Base-by-base conservation (phyloP, 2,888 invertebrate genomes). In the Cataglyphis albicans region DNA sequence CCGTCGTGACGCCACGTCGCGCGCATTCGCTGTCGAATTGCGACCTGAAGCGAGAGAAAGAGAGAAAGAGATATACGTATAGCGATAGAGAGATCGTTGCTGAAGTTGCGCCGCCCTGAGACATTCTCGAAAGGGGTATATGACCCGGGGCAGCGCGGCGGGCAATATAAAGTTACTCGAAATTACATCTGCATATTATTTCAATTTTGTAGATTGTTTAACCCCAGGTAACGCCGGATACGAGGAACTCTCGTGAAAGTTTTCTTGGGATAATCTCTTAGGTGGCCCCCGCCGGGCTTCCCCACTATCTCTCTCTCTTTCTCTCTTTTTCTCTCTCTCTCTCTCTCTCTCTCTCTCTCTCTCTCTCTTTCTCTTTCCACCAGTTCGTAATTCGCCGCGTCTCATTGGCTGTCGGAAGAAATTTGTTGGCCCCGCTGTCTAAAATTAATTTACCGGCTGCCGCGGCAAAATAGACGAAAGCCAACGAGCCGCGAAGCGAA, bases 101-200 rank as follows among this genome's bases (percentile, higher is more conserved):
- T 72, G 81, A 89, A 89, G 80, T 89, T 89, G 67, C 55, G 84
- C 57, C 89, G 86, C 85, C 84, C 72, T 82, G 89, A 87, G 89
- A 88, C 86, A 87, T 82, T 84, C 72, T 86, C 64, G 85, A 81
- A 83, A 76, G 83, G 81, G 81, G 80, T 75, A 70, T 52, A 52
- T 61, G 74, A 72, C 72, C 82, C 59, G 81, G 52, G 72, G 70
- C 81, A 70, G 78, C 65, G 15, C 84, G 84, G 82, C 52, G 81
- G 82, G 73, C 81, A 86, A 92, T 91, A 91, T 91, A 91, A 92
- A 92, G 91, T 92, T 92, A 92, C 92, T 90, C 90, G 91, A 92
- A 92, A 92, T 92, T 92, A 92, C 92, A 92, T 92, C 92, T 92
- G 92, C 92, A 92, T 92, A 92, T 91, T 92, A 92, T 92, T 92